phyloP scores from a whole-genome alignment of 2,888 invertebrate species.

The Papilio gigon region DNA sequence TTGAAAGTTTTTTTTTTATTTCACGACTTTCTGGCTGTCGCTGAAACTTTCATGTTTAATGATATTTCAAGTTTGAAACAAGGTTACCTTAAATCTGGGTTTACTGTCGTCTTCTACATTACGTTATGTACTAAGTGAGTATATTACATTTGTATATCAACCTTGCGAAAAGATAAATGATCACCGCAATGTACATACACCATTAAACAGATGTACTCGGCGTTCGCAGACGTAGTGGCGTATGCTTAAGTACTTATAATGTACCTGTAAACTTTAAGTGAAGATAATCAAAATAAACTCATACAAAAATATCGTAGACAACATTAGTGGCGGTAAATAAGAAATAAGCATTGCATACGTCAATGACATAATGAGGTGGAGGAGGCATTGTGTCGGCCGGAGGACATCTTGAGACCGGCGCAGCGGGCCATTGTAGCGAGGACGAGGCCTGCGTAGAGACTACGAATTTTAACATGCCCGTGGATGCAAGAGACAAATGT shows the following conservation, averaged over 20 bases:
- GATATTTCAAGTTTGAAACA: not conserved
- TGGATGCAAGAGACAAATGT: not conserved
- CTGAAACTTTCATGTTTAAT: not conserved
- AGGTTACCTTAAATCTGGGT: constrained; percentile 5
- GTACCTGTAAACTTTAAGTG: too few species aligned
- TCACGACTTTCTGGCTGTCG: not conserved
- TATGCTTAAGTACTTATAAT: too few species aligned
- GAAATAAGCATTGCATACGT: not conserved
- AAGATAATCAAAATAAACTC: not conserved
- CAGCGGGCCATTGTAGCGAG: not conserved
- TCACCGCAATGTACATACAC: too few species aligned
- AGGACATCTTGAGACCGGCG: constrained; percentile 6
- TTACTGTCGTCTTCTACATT: not conserved
- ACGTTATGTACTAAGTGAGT: not conserved
- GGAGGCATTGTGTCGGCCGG: constrained; percentile 19
- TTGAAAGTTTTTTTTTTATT: not conserved
- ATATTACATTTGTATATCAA: not conserved
- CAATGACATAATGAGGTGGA: constrained; percentile 24
- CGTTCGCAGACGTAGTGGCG: too few species aligned
- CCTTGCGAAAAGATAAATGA: not conserved
- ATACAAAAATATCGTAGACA: not conserved
- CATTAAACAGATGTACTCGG: too few species aligned
- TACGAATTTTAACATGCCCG: not conserved
- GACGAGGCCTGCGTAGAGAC: not conserved
- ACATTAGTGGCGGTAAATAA: constrained; percentile 7